Conservation (phyloP, 2,888 invertebrate genomes). For the Scaptomyza tumidula region DNA sequence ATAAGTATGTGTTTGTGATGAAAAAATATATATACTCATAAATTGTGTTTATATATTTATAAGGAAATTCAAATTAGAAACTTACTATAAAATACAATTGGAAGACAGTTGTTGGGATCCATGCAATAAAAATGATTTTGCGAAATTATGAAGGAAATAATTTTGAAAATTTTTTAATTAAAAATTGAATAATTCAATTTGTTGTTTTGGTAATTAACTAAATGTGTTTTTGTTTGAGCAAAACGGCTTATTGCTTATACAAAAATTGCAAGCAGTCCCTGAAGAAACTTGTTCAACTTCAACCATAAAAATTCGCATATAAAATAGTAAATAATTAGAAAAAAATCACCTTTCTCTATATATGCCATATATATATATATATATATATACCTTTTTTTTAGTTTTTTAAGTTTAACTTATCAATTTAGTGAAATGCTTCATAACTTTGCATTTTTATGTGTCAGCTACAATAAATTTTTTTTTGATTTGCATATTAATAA, state of each 20-base stretch:
- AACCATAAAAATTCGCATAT: conserved; percentile 72
- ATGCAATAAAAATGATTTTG: conserved; percentile 54
- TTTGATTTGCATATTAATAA: conserved; percentile 50
- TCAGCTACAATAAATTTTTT: conserved; percentile 63
- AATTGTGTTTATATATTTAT: conserved; percentile 22
- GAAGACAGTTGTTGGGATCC: conserved; percentile 78
- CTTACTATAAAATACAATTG: conserved; percentile 69
- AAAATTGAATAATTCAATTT: background rate
- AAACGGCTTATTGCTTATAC: conserved; percentile 75
- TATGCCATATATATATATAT: conserved; percentile 22
- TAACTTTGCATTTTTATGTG: conserved; percentile 63
- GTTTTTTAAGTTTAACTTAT: conserved; percentile 43
- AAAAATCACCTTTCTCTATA: conserved; percentile 59
- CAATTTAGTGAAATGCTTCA: conserved; percentile 60
- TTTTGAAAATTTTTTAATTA: background rate
- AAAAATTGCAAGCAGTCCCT: conserved; percentile 78
- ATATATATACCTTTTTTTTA: no score
- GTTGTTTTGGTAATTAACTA: background rate
- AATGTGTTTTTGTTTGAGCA: conserved; percentile 58
- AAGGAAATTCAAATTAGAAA: conserved; percentile 60
- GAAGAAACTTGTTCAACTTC: conserved; percentile 70
- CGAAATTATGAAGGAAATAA: conserved; percentile 2
- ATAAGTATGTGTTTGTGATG: conserved; percentile 15
- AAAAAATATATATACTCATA: background rate
- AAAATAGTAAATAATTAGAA: conserved; percentile 61